phyloP scores from a whole-genome alignment of 2,113 vertebrate species.

The Xiphias gladius region DNA sequence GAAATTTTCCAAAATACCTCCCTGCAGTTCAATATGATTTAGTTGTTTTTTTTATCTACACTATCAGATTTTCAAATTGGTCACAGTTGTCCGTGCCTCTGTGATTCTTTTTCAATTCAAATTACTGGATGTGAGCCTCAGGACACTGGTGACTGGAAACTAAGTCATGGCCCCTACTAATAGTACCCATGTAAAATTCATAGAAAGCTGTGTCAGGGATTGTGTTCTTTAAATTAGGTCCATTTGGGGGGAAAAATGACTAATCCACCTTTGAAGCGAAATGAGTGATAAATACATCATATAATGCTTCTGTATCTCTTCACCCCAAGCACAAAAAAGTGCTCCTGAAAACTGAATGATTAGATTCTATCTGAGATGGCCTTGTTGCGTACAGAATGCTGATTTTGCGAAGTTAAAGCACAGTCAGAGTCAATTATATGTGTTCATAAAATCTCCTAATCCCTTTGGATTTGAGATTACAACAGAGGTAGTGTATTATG shows the following conservation, averaged over 20 bases:
- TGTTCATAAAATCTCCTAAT: neutral
- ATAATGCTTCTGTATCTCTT: neutral
- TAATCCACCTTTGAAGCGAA: slow-evolving; percentile 43
- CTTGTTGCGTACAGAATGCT: slow-evolving; percentile 18
- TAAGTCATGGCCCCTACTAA: slow-evolving; percentile 32
- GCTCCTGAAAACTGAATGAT: neutral
- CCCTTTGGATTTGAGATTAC: slow-evolving; percentile 34
- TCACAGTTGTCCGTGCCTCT: slow-evolving; percentile 1
- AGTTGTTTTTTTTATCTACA: neutral
- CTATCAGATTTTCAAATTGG: slow-evolving; percentile 19
- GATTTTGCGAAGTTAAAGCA: slow-evolving; percentile 11
- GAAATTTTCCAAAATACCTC: neutral
- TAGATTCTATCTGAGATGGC: slow-evolving; percentile 8
- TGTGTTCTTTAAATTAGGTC: slow-evolving; percentile 55
- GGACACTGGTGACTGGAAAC: slow-evolving; percentile 48
- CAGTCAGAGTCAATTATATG: slow-evolving; percentile 28
- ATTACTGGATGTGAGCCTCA: slow-evolving; percentile 23
- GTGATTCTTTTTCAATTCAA: slow-evolving; percentile 40
- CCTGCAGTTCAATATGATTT: too few species aligned
- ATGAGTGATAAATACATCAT: slow-evolving; percentile 5
- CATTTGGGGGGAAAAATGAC: slow-evolving; percentile 15
- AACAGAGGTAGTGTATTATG: slow-evolving; percentile 24
- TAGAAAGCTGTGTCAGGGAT: slow-evolving; percentile 47
- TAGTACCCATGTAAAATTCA: slow-evolving; percentile 54
- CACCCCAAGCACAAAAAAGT: neutral